Evolutionary conservation across 1,140 invertebrate species (phyloP).

Genomic region (Psilanteris sp.): DNA sequence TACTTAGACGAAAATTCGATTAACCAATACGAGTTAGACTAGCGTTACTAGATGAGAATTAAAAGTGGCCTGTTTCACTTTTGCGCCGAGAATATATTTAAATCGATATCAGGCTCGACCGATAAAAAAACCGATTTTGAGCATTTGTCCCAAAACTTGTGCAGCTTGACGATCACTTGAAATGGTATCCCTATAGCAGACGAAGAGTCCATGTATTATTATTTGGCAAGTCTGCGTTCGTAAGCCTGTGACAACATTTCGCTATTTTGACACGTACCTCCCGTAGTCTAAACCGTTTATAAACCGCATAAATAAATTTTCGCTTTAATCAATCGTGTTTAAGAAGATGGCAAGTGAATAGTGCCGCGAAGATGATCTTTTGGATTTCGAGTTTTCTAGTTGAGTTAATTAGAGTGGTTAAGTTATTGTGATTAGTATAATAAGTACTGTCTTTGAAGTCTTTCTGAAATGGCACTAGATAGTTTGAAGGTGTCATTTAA

Average conservation of each 20-base stretch:
- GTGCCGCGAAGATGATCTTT: conserved; percentile 13
- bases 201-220: conserved; percentile 50
- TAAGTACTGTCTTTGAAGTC: no score
- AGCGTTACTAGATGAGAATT: conserved; percentile 6
- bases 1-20: conserved; percentile 25
- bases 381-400: no score
- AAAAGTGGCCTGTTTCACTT: conserved; percentile 2
- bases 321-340: background rate
- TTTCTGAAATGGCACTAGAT: no score
- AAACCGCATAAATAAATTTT: conserved; percentile 38
- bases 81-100: no score
- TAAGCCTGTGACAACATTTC: conserved; percentile 61
- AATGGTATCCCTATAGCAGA: conserved; percentile 54
- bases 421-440: no score
- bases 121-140: no score
- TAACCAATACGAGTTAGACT: conserved; percentile 3
- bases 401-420: no score
- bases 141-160: conserved; percentile 30
- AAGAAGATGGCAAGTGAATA: background rate
- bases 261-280: conserved; percentile 48
- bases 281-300: conserved; percentile 39
- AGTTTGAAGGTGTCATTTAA: no score
- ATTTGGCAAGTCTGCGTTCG: conserved; percentile 59
- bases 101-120: no score
- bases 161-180: conserved; percentile 39